These are phyloP conservation scores for Crax fasciolata DNA, from an alignment of 2,797 vertebrate species.

Conservation along the genomic window DNA sequence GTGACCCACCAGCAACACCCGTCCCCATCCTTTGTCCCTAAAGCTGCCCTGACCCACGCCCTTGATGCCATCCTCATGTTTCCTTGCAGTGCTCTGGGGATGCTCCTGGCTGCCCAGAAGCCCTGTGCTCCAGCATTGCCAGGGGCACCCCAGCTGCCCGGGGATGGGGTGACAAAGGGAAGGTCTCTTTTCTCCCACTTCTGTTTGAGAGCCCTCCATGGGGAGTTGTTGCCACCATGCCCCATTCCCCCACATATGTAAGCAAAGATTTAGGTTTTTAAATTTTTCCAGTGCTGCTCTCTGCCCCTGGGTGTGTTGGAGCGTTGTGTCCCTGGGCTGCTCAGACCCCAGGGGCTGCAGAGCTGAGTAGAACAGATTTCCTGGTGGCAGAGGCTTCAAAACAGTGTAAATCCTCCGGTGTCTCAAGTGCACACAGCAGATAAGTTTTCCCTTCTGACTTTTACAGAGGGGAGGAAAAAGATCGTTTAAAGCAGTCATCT, in stretches of 20 bases:
- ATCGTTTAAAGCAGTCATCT: not conserved
- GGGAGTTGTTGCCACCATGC: fast-evolving
- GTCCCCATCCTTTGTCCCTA: not conserved
- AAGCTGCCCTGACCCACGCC: not conserved
- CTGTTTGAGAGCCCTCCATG: not conserved
- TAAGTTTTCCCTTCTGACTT: not conserved
- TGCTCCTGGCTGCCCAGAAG: not conserved
- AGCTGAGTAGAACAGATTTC: not conserved
- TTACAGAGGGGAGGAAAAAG: not conserved
- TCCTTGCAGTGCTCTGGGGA: not conserved
- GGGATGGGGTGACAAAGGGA: not conserved
- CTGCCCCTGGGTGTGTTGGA: not conserved
- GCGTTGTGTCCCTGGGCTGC: not conserved
- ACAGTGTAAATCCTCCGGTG: not conserved
- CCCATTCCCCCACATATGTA: fast-evolving
- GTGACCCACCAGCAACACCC: not conserved
- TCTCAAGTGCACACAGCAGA: not conserved
- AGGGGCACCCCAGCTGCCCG: not conserved
- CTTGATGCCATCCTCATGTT: fast-evolving
- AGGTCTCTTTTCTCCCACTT: not conserved
- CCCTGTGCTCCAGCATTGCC: not conserved
- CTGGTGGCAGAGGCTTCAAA: slow-evolving; percentile 8
- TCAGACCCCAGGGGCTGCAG: not conserved
- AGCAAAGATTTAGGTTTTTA: fast-evolving
- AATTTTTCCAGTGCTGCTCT: not conserved